phyloP scores from a whole-genome alignment of 2,888 invertebrate genomes.

The Megastigmus dorsalis region DNA sequence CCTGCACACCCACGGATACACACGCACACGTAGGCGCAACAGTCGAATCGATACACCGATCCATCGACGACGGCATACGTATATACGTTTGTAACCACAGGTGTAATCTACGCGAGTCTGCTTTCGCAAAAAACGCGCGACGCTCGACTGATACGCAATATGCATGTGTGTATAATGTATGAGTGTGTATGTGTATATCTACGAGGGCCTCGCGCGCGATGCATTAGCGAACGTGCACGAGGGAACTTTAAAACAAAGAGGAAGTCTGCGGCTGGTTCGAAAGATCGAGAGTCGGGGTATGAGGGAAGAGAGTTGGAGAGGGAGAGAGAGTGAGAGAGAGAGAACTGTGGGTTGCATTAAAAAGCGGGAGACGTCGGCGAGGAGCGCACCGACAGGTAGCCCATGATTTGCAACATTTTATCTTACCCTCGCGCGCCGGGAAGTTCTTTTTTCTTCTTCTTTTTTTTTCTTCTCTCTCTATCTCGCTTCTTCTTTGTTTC shows the following conservation, averaged over 20 bases:
- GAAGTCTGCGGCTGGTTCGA: background rate
- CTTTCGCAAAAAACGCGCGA: background rate
- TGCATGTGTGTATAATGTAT: too few species aligned
- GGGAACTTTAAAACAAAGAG: constrained; percentile 56
- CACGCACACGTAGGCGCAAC: background rate
- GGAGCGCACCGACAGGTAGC: constrained; percentile 67
- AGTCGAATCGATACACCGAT: background rate
- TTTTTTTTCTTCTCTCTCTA: background rate
- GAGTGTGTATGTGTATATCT: background rate
- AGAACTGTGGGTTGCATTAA: constrained; percentile 2
- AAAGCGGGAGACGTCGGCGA: constrained; percentile 17
- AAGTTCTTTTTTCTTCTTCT: constrained; percentile 16
- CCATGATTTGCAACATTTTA: constrained; percentile 74
- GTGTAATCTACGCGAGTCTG: too few species aligned
- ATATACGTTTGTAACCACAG: background rate
- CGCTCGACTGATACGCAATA: too few species aligned
- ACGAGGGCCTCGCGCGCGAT: background rate
- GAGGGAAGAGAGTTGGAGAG: background rate
- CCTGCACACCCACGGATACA: background rate
- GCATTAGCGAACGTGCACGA: constrained; percentile 26
- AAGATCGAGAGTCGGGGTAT: background rate
- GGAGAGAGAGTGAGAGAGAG: background rate
- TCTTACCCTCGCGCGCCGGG: constrained; percentile 58
- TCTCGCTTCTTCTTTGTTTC: background rate
- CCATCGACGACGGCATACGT: constrained; percentile 37